Percentiles rank a stretch among this genome's conserved stretches.
Conservation (phyloP, 2,888 invertebrate genomes). For the Phyllotreta cruciferae region DNA sequence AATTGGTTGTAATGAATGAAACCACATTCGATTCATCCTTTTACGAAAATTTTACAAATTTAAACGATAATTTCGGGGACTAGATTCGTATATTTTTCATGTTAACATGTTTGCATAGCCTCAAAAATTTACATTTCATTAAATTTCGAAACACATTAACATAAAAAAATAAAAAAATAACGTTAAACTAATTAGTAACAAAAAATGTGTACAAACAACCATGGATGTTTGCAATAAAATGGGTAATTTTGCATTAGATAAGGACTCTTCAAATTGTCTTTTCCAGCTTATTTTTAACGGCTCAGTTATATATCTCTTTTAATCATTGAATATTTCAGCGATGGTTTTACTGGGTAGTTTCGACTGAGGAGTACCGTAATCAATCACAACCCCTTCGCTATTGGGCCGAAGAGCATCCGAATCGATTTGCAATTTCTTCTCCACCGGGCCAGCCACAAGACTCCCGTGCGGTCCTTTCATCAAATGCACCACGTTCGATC, state of each 20-base stretch:
- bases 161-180: constrained; percentile 24
- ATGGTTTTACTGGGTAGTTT: constrained; percentile 30
- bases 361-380: constrained; percentile 57
- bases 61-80: constrained; percentile 31
- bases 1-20: not conserved
- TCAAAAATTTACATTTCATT: constrained; percentile 22
- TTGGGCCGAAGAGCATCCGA: constrained; percentile 68
- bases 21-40: too few relatives aligned
- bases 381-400: constrained; percentile 66
- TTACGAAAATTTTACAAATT: constrained; percentile 18
- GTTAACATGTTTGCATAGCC: constrained; percentile 28
- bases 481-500: constrained; percentile 57
- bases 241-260: too few relatives aligned
- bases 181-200: constrained; percentile 12
- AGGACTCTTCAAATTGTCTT: too few relatives aligned
- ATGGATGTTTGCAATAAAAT: not conserved
- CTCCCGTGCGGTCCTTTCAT: constrained; percentile 66
- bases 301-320: constrained; percentile 15
- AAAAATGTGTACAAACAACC: not conserved
- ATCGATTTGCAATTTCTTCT: constrained; percentile 67
- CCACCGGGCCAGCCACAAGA: constrained; percentile 62
- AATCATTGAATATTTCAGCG: constrained; percentile 34
- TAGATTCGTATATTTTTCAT: constrained; percentile 35
- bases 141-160: constrained; percentile 26
- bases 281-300: too few relatives aligned